Evolutionary conservation across 2,888 invertebrate species (phyloP).

Genomic region (Spisula subtruncata): DNA sequence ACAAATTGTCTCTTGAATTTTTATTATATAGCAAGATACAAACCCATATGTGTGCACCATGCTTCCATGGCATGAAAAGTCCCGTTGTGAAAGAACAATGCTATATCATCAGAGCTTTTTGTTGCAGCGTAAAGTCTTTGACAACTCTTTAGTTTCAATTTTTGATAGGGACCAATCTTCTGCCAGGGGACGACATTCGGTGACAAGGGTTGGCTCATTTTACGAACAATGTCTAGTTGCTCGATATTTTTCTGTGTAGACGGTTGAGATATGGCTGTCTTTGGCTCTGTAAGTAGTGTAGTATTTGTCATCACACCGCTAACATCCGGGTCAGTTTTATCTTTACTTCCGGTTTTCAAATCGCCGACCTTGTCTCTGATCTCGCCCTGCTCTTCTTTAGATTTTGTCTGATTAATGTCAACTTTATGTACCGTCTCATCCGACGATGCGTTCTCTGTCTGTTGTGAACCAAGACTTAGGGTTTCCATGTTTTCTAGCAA

Average conservation of each 20-base stretch:
- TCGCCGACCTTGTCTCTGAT: not conserved
- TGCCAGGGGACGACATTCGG: conserved; percentile 63
- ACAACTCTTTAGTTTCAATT: conserved; percentile 74
- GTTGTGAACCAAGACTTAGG: conserved; percentile 5
- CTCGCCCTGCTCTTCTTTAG: not conserved
- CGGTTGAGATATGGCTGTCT: not conserved
- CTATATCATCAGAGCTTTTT: conserved; percentile 78
- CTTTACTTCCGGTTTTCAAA: not conserved
- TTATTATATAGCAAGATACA: conserved; percentile 34
- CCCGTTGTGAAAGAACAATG: conserved; percentile 76
- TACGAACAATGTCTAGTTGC: conserved; percentile 62
- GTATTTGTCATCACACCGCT: not conserved
- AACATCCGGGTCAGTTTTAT: not conserved
- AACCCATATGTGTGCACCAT: conserved; percentile 85
- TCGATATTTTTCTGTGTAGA: not conserved
- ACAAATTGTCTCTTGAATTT: too few relatives aligned
- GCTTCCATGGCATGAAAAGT: conserved; percentile 80
- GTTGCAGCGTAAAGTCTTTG: conserved; percentile 75
- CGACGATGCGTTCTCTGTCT: not conserved
- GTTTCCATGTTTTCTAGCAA: conserved; percentile 36
- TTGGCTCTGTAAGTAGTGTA: not conserved
- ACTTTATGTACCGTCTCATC: not conserved
- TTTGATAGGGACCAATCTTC: conserved; percentile 66
- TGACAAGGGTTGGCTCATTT: conserved; percentile 47
- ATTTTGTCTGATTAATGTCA: not conserved